These are phyloP conservation scores for Morpho achilles DNA, from an alignment of 2,888 invertebrate genomes.

Conservation along the genomic window DNA sequence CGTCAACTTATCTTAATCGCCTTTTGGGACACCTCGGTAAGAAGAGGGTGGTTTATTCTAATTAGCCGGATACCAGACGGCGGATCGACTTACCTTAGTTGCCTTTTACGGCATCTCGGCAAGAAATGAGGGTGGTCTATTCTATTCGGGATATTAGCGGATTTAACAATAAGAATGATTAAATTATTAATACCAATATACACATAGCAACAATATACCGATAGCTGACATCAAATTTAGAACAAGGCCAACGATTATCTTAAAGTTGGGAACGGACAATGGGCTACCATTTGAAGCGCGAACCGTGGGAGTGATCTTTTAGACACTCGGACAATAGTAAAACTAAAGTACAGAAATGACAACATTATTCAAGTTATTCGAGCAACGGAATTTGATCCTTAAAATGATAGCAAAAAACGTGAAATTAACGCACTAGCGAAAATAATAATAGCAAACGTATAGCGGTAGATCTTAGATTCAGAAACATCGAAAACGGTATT, in stretches of 20 bases:
- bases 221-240: constrained; percentile 42
- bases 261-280: constrained; percentile 61
- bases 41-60: too few relatives aligned
- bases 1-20: too few relatives aligned
- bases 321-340: constrained; percentile 41
- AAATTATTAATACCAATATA: too few relatives aligned
- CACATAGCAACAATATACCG: neutral
- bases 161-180: too few relatives aligned
- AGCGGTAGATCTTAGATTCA: constrained; percentile 35
- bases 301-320: constrained; percentile 67
- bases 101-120: too few relatives aligned
- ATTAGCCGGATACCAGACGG: too few relatives aligned
- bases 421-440: constrained; percentile 14
- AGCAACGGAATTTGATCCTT: constrained; percentile 19
- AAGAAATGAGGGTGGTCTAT: too few relatives aligned
- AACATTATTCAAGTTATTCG: constrained; percentile 24
- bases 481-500: constrained; percentile 41
- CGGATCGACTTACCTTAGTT: too few relatives aligned
- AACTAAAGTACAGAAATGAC: constrained; percentile 25
- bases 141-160: too few relatives aligned
- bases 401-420: constrained; percentile 14
- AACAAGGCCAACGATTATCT: constrained; percentile 73
- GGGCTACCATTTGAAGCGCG: constrained; percentile 48
- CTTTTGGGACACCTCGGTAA: too few relatives aligned
- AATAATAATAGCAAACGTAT: constrained; percentile 23